Conservation (phyloP, 2,888 invertebrate species). For the Allolobophora icterica region DNA sequence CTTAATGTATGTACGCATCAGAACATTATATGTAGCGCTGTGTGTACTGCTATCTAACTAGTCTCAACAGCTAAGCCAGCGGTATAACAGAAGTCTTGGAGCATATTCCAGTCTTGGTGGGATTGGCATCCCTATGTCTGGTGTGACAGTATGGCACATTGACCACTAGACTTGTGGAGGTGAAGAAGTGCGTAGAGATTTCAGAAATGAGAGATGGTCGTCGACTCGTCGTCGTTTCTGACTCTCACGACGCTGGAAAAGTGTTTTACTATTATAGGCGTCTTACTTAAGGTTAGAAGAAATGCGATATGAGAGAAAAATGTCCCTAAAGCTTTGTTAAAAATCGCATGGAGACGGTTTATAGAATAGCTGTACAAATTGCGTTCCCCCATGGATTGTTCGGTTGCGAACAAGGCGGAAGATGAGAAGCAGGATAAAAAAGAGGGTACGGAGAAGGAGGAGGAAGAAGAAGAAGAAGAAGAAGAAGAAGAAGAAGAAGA, state of each 20-base stretch:
- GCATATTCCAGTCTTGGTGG: not conserved
- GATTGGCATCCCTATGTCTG: not conserved
- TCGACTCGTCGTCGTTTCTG: not conserved
- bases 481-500: too few species aligned
- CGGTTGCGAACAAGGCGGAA: too few species aligned
- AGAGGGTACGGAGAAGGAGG: too few species aligned
- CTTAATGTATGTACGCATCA: not conserved
- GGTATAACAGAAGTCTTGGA: not conserved
- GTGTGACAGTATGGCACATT: not conserved
- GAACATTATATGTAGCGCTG: not conserved
- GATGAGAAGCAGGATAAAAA: too few species aligned
- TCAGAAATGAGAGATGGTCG: not conserved
- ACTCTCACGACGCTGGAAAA: too few species aligned
- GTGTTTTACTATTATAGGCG: too few species aligned
- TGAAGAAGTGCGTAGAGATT: not conserved
- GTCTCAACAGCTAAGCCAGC: not conserved
- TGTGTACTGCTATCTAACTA: not conserved
- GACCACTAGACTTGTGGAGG: not conserved
- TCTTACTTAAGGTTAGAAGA: not conserved
- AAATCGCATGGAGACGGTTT: not conserved
- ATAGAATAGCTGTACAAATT: too few species aligned
- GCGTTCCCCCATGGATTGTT: too few species aligned
- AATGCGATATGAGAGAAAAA: not conserved
- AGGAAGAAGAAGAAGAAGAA: too few species aligned
- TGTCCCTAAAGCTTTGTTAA: too few species aligned